phyloP scores from a whole-genome alignment of 2,113 vertebrate genomes.

The Phaetusa simplex region DNA sequence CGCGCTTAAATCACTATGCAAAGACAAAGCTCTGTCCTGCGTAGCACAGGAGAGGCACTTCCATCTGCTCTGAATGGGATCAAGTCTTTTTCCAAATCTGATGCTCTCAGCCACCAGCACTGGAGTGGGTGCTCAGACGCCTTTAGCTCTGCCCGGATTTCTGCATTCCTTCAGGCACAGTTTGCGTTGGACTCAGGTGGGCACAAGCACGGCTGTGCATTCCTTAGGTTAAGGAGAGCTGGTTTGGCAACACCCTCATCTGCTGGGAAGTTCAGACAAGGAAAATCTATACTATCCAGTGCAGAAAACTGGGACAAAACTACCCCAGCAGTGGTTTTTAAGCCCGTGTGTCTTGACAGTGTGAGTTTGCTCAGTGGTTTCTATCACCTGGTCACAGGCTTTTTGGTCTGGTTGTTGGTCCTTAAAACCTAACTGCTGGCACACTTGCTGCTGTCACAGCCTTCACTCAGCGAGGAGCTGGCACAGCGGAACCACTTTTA shows the following conservation, averaged over 20 bases:
- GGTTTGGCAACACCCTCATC: neutral
- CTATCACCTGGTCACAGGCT: neutral
- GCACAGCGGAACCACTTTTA: neutral
- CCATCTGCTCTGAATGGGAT: neutral
- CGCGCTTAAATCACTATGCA: neutral
- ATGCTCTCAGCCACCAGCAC: neutral
- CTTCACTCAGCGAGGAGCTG: neutral
- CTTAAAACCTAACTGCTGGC: neutral
- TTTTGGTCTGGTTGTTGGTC: neutral
- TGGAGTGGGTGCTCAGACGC: rapidly evolving
- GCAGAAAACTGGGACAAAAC: neutral
- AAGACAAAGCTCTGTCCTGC: neutral
- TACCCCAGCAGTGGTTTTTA: neutral
- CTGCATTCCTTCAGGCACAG: neutral
- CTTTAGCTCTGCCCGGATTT: neutral
- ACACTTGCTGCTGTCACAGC: neutral
- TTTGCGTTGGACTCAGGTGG: neutral
- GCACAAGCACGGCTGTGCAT: neutral
- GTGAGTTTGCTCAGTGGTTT: neutral
- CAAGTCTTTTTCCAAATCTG: neutral
- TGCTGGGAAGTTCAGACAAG: neutral
- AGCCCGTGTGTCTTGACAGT: rapidly evolving
- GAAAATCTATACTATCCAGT: neutral
- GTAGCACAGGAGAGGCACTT: neutral
- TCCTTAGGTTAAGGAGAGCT: neutral